phyloP scores from a whole-genome alignment of 2,113 vertebrate genomes.

The Cavia aperea region DNA sequence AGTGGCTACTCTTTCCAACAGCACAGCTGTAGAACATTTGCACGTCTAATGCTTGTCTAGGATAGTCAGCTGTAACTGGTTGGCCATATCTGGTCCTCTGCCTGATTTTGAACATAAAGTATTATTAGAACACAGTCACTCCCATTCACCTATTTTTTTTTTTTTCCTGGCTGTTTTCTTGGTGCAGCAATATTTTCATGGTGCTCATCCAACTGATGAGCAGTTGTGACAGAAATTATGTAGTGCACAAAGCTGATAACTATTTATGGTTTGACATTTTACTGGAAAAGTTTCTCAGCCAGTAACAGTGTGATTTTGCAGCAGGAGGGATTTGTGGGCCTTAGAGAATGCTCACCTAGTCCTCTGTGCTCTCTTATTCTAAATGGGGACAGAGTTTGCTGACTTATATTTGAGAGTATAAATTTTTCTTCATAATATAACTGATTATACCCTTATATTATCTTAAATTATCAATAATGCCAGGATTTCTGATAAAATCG shows the following conservation, averaged over 20 bases:
- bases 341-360: not conserved
- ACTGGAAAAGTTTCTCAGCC: not conserved
- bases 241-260: not conserved
- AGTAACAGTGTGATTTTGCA: not conserved
- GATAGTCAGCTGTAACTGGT: not conserved
- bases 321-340: not conserved
- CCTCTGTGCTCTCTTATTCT: not conserved
- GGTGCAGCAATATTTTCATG: not conserved
- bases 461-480: not conserved
- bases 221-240: not conserved
- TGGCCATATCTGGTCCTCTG: not conserved
- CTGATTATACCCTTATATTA: not conserved
- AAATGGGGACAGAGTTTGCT: not conserved
- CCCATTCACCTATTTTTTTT: not conserved
- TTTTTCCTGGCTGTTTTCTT: conserved; percentile 28
- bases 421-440: not conserved
- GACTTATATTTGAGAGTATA: not conserved
- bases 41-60: not conserved
- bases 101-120: conserved; percentile 27
- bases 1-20: not conserved
- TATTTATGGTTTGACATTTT: not conserved
- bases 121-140: not conserved
- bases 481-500: not conserved
- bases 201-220: not conserved
- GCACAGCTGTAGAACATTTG: not conserved